Conservation (phyloP, 2,797 vertebrate genomes). For the Smutsia temminckii region DNA sequence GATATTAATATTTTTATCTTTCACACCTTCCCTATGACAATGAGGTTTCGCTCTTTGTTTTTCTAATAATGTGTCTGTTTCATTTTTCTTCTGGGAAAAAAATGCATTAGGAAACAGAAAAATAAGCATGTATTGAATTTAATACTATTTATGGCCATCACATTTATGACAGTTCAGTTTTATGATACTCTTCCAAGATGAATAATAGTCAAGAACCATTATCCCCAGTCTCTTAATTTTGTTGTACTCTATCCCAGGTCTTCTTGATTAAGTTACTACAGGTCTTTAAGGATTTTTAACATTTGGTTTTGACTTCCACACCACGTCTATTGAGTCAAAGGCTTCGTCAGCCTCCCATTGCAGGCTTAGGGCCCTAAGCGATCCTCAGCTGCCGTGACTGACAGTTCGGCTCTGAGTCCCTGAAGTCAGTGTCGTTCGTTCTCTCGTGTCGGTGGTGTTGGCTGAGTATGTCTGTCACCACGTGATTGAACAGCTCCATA, state of each 20-base stretch:
- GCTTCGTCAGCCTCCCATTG: slow-evolving; percentile 51
- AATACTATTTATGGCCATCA: neutral
- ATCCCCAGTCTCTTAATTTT: neutral
- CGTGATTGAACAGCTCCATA: slow-evolving; percentile 63
- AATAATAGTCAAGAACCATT: neutral
- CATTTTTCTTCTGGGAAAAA: neutral
- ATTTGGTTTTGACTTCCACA: slow-evolving; percentile 50
- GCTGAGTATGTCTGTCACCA: slow-evolving; percentile 65
- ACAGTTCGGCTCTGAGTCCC: slow-evolving; percentile 52
- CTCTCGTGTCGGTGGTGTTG: slow-evolving; percentile 32
- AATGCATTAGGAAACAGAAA: neutral
- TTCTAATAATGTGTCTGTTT: neutral
- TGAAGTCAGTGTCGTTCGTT: slow-evolving; percentile 58
- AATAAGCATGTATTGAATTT: neutral
- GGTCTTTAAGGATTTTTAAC: slow-evolving; percentile 6
- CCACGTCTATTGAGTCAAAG: slow-evolving; percentile 44
- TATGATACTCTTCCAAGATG: neutral
- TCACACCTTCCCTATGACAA: neutral
- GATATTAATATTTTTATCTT: slow-evolving; percentile 15
- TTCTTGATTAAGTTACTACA: neutral
- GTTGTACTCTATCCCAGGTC: neutral
- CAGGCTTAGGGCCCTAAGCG: slow-evolving; percentile 36
- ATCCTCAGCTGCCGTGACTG: slow-evolving; percentile 44
- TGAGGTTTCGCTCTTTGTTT: neutral
- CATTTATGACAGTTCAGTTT: neutral